phyloP scores from a whole-genome alignment of 1,140 invertebrate genomes.

The Paramacrobiotus metropolitanus region DNA sequence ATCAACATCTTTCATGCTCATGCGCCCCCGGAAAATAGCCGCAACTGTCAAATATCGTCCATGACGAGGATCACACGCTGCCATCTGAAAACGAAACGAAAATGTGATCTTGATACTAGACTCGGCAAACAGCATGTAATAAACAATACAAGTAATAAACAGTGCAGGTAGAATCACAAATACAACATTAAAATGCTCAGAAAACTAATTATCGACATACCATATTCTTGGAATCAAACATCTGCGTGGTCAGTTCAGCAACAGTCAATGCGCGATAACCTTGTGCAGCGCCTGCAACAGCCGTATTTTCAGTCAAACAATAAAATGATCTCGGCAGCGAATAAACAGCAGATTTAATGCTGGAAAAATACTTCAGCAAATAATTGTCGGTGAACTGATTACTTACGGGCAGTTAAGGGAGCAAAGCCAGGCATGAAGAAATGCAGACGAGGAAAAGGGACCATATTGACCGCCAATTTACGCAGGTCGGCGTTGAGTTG shows the following conservation, averaged over 20 bases:
- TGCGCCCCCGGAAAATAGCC: constrained; percentile 12
- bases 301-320: not conserved
- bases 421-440: constrained; percentile 14
- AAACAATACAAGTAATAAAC: too few species aligned
- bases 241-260: constrained; percentile 3
- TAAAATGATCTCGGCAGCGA: too few species aligned
- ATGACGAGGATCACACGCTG: constrained; percentile 42
- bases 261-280: constrained; percentile 10
- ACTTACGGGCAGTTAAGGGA: constrained; percentile 10
- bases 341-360: too few species aligned
- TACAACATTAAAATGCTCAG: too few species aligned
- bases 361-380: too few species aligned
- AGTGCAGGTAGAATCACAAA: too few species aligned
- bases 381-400: not conserved
- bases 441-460: constrained; percentile 15
- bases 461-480: constrained; percentile 14
- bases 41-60: constrained; percentile 32
- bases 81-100: too few species aligned
- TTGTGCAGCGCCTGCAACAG: not conserved
- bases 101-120: too few species aligned
- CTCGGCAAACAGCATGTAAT: too few species aligned
- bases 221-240: constrained; percentile 22
- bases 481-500: constrained; percentile 17
- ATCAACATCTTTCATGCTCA: constrained; percentile 14
- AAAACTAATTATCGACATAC: too few species aligned